phyloP scores from a whole-genome alignment of 2,888 invertebrate species.

The Arge pagana region DNA sequence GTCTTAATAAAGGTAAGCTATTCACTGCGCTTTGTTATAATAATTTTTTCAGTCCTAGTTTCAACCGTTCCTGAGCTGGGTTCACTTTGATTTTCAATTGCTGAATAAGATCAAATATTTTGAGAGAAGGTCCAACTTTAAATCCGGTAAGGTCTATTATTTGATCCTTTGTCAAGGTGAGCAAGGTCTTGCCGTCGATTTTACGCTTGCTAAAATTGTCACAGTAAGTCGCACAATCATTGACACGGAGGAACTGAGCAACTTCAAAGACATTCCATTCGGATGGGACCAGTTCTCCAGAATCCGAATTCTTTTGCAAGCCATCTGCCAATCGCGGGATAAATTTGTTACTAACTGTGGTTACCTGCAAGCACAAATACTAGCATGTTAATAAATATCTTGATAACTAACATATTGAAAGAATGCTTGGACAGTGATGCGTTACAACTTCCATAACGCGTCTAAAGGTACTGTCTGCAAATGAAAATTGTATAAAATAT shows the following conservation, averaged over 20 bases:
- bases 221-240: conserved; percentile 73
- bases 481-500: not conserved
- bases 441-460: too few species aligned
- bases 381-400: conserved; percentile 12
- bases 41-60: conserved; percentile 69
- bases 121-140: conserved; percentile 93
- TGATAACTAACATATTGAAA: not conserved
- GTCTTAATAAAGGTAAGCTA: conserved; percentile 20
- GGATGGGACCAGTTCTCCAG: conserved; percentile 64
- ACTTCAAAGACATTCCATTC: conserved; percentile 87
- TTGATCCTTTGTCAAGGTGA: conserved; percentile 85
- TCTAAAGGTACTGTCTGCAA: too few species aligned
- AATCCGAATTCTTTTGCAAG: conserved; percentile 60
- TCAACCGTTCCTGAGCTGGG: conserved; percentile 71
- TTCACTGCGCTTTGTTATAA: conserved; percentile 60
- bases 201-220: conserved; percentile 66
- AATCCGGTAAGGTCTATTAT: conserved; percentile 87
- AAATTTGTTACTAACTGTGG: conserved; percentile 61
- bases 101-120: conserved; percentile 90
- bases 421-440: too few species aligned
- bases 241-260: conserved; percentile 85
- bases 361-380: conserved; percentile 51
- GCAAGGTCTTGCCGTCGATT: conserved; percentile 80
- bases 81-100: conserved; percentile 86
- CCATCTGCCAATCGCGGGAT: conserved; percentile 63